Evolutionary conservation across 2,888 invertebrate species (phyloP).

Genomic region (Drosophila meridiana): DNA sequence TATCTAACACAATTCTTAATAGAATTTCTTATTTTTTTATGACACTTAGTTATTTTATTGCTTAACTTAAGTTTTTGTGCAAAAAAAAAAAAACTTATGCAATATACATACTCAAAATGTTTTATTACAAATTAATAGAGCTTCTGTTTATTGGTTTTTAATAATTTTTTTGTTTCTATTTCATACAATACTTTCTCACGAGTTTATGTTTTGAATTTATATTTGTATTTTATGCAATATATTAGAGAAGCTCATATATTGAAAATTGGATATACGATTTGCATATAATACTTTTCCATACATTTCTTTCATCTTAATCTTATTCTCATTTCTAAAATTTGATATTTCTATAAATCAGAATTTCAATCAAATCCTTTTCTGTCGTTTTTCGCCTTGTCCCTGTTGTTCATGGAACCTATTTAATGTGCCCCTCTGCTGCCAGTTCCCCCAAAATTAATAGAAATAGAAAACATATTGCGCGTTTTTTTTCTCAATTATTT

Average conservation of each 20-base stretch:
- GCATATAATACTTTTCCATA: not conserved
- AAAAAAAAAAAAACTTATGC: not conserved
- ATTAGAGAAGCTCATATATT: too few species aligned
- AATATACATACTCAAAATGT: not conserved
- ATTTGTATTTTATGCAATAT: not conserved
- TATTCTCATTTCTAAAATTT: not conserved
- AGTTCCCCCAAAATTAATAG: conserved; percentile 20
- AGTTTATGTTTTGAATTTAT: not conserved
- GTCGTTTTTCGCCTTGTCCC: not conserved
- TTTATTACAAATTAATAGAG: not conserved
- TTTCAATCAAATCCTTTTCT: not conserved
- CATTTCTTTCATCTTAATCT: not conserved
- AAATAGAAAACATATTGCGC: conserved; percentile 23
- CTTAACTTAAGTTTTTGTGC: not conserved
- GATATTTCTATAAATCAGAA: not conserved
- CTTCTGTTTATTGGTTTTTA: not conserved
- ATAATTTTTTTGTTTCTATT: not conserved
- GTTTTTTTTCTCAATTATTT: conserved; percentile 1
- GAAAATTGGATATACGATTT: not conserved
- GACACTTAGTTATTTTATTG: not conserved
- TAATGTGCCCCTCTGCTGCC: conserved; percentile 15
- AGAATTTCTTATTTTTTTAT: not conserved
- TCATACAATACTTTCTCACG: not conserved
- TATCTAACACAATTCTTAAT: not conserved
- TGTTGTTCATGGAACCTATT: not conserved